Evolutionary conservation across 2,888 invertebrate species (phyloP).

Genomic region (Zele albiditarsus): DNA sequence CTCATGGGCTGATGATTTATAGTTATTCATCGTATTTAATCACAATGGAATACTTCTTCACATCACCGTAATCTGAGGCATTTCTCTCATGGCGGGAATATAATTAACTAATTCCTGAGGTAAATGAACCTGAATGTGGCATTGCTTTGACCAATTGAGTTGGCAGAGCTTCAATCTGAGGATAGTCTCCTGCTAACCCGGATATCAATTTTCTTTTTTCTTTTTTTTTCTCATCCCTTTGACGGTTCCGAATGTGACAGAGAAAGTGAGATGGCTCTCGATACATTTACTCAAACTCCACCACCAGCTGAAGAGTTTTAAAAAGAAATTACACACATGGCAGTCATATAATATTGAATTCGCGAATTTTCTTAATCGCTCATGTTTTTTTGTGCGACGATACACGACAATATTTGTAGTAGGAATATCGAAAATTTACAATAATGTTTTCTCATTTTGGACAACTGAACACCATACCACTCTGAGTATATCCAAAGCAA

Average conservation of each 20-base stretch:
- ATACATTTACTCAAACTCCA: not conserved
- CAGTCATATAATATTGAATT: too few species aligned
- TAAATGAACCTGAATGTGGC: constrained; percentile 6
- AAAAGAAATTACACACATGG: too few species aligned
- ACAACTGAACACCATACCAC: too few species aligned
- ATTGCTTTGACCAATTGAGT: not conserved
- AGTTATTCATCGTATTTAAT: too few species aligned
- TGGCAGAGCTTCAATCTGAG: constrained; percentile 53
- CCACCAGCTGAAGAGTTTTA: too few species aligned
- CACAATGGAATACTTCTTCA: not conserved
- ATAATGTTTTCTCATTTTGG: too few species aligned
- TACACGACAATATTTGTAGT: too few species aligned
- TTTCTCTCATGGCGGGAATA: not conserved
- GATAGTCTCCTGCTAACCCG: constrained; percentile 68
- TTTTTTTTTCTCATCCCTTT: constrained; percentile 69
- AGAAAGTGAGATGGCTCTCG: constrained; percentile 4
- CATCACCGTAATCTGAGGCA: not conserved
- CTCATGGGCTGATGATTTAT: too few species aligned
- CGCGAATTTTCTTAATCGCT: too few species aligned
- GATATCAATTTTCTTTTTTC: constrained; percentile 73
- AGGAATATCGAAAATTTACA: too few species aligned
- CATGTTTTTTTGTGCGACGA: too few species aligned
- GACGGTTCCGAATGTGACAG: constrained; percentile 50
- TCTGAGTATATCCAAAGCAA: too few species aligned
- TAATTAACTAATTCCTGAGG: not conserved